Conservation (phyloP, 1,140 invertebrate genomes). For the Caenorhabditis tropicalis region DNA sequence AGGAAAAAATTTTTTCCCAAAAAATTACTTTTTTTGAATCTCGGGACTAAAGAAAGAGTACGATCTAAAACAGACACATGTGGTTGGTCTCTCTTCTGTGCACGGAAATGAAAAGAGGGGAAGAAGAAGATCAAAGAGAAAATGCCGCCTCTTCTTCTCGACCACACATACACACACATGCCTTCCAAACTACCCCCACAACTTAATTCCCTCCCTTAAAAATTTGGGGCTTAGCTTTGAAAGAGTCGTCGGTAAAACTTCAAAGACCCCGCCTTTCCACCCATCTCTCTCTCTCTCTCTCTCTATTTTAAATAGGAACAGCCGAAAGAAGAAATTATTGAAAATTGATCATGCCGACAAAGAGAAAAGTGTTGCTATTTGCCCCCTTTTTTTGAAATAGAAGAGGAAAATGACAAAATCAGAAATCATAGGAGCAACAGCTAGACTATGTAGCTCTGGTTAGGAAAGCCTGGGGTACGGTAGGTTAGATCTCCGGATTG, state of each 20-base stretch:
- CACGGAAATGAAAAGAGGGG: neutral
- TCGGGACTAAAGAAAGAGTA: no score
- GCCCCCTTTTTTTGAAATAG: neutral
- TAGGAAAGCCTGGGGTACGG: no score
- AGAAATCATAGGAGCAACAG: no score
- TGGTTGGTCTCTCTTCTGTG: neutral
- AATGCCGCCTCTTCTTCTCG: slow-evolving; percentile 14
- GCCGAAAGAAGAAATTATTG: neutral
- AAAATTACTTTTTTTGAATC: no score
- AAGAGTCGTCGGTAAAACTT: neutral
- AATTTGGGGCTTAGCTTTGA: neutral
- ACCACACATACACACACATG: neutral
- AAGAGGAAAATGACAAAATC: neutral
- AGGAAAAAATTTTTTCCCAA: no score
- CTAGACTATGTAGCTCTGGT: no score
- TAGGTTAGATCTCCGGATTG: no score
- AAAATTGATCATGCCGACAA: slow-evolving; percentile 6
- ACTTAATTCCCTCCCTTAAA: slow-evolving; percentile 20
- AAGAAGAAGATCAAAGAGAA: neutral
- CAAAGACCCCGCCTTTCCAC: neutral
- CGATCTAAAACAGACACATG: neutral
- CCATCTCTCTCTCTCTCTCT: neutral
- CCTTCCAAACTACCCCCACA: neutral
- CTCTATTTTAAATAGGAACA: no score
- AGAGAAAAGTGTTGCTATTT: neutral